These are phyloP conservation scores for Nannospalax galili DNA, from an alignment of 2,113 vertebrate genomes.

Conservation along the genomic window DNA sequence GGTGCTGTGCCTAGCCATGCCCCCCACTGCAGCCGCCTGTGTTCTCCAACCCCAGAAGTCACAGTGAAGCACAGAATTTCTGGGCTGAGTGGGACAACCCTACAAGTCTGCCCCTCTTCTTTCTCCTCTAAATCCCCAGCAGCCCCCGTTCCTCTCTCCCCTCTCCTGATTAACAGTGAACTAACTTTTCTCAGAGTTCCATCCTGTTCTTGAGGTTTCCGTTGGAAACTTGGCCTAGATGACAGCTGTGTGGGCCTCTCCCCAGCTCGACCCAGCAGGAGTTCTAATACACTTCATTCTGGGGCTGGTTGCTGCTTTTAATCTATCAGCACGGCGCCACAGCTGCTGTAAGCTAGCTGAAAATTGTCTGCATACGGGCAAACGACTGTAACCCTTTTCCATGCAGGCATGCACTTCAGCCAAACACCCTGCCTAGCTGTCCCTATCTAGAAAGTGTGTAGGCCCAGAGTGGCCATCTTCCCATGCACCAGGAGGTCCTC, in stretches of 20 bases:
- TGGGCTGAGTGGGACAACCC: not conserved
- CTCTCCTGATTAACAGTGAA: constrained; percentile 75
- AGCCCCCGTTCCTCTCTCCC: not conserved
- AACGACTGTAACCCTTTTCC: constrained; percentile 87
- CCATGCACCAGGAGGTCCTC: not conserved
- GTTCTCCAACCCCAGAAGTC: not conserved
- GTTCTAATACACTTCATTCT: constrained; percentile 93
- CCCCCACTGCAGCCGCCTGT: not conserved
- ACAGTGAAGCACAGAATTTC: not conserved
- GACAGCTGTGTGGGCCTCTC: constrained; percentile 94
- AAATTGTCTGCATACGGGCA: constrained; percentile 89
- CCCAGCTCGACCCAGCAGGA: constrained; percentile 90
- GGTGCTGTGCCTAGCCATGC: not conserved
- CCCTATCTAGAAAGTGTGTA: not conserved
- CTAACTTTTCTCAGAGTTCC: constrained; percentile 87
- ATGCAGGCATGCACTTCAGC: constrained; percentile 67
- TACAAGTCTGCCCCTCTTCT: not conserved
- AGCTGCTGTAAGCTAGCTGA: constrained; percentile 96
- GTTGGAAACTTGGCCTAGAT: constrained; percentile 93
- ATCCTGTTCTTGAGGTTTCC: constrained; percentile 88
- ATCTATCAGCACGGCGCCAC: constrained; percentile 94
- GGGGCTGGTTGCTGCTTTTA: constrained; percentile 95
- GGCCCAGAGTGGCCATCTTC: not conserved
- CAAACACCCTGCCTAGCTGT: constrained; percentile 21
- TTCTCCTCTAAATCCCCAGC: not conserved